Evolutionary conservation across 2,797 vertebrate genomes (phyloP).

Genomic region (Enteromius anoplus): DNA sequence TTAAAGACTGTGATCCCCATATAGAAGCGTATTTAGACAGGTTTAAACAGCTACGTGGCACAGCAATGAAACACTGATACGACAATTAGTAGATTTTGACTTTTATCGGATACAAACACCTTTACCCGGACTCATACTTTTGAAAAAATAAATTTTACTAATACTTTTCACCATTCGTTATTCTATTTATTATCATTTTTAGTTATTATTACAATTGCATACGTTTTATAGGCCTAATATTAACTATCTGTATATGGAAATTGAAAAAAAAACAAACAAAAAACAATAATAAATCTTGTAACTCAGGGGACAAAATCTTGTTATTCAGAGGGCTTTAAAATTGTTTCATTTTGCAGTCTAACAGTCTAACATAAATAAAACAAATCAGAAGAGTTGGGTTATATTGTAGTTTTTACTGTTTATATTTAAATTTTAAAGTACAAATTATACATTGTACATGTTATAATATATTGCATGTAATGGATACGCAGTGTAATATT

Average conservation of each 20-base stretch:
- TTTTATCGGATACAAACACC: background rate
- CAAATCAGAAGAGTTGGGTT: background rate
- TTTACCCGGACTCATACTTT: background rate
- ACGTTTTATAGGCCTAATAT: background rate
- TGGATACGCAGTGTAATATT: background rate
- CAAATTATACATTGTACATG: background rate
- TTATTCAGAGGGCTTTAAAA: background rate
- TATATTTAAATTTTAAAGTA: background rate
- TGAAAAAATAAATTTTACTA: no score
- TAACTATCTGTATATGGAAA: background rate
- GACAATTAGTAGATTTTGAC: constrained; percentile 34
- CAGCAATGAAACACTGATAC: constrained; percentile 39
- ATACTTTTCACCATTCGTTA: background rate
- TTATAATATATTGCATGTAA: background rate
- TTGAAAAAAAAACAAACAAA: background rate
- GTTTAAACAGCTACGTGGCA: constrained; percentile 18
- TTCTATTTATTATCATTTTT: background rate
- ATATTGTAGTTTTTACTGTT: background rate
- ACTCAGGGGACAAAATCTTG: background rate
- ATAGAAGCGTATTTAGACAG: constrained; percentile 15
- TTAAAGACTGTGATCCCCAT: constrained; percentile 19
- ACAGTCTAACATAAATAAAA: background rate
- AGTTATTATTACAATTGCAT: background rate
- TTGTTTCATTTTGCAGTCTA: background rate
- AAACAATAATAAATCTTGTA: background rate